Base-by-base conservation (phyloP, 2,888 invertebrate genomes). In the Cosmia pyralina region DNA sequence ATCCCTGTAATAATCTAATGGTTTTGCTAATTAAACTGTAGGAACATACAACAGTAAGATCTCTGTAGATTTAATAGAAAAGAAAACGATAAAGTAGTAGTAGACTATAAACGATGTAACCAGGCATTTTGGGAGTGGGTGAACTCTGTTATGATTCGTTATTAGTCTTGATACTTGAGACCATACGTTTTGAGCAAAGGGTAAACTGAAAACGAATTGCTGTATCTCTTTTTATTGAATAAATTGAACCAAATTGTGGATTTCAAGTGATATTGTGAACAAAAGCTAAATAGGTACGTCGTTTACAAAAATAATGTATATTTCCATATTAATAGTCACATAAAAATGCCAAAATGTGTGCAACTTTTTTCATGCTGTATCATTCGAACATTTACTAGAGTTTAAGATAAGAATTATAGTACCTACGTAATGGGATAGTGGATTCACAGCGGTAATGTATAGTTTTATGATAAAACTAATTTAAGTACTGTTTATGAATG, bases 31-130 rank as follows among this genome's bases (percentile, higher is more conserved):
- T 60, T 19, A 68, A 67, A 13, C 69, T 75, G 52, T 81, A 75
- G 52, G 13, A 74, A 82, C n/a, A 50, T 64, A 60, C 62, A 73
- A 75, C 22, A 58, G 63, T 79, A 79, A 81, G 85, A 85, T 85
- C 85, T 85, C 85, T 65, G 58, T 85, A 85, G 85, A 65, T 76
- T 57, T 81, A 83, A 77, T 79, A 68, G n/a, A 66, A 41, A 57
- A 22, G 22, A 50, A 13, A 59, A 77, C 52, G 7, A 69, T 48
- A 4, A 44, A 63, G 8, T 38, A 59, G 34, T 44, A n/a, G n/a
- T n/a, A n/a, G n/a, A 6, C n/a, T 13, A 17, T 46, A 50, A 4
- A 38, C 22, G 13, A 50, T 3, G 1, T 44, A 22, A 19, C 6
- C 50, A 22, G 4, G 50, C 34, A 50, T 44, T 60, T 55, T 34